phyloP scores from a whole-genome alignment of 2,888 invertebrate species.

The Muscina levida region DNA sequence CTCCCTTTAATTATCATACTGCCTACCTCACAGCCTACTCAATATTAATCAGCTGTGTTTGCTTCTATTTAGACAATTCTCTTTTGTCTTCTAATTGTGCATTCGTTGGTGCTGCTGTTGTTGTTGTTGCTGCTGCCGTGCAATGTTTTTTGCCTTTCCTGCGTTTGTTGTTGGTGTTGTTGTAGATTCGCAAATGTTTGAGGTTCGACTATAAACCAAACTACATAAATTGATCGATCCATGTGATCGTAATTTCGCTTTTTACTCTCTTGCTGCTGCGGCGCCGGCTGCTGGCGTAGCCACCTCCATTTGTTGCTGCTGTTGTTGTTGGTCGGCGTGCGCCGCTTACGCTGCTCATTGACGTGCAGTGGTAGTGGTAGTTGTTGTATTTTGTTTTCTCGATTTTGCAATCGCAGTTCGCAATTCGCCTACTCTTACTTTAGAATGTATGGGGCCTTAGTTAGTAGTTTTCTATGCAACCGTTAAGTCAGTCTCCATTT shows the following conservation, averaged over 20 bases:
- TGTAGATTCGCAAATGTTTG: conserved; percentile 57
- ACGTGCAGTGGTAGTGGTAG: not conserved
- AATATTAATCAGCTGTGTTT: conserved; percentile 59
- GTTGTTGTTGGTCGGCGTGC: not conserved
- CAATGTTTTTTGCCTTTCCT: not conserved
- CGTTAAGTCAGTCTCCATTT: conserved; percentile 66
- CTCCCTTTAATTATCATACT: conserved; percentile 1
- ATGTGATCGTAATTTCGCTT: conserved; percentile 53
- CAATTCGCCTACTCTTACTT: conserved; percentile 66
- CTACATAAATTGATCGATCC: conserved; percentile 54
- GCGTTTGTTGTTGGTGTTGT: not conserved
- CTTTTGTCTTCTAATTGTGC: conserved; percentile 50
- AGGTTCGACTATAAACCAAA: conserved; percentile 55
- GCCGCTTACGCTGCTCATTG: conserved; percentile 8
- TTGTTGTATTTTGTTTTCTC: conserved; percentile 44
- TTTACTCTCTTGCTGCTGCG: conserved; percentile 28
- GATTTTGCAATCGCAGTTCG: conserved; percentile 59
- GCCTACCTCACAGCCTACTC: too few relatives aligned
- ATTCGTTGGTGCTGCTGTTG: conserved; percentile 1
- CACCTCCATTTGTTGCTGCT: not conserved
- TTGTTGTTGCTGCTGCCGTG: conserved; percentile 12
- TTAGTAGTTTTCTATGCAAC: conserved; percentile 66
- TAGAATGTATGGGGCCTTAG: conserved; percentile 66
- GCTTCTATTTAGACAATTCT: conserved; percentile 60
- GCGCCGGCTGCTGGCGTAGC: conserved; percentile 15